Conservation (phyloP, 2,888 invertebrate genomes). For the Campoplex capitator region DNA sequence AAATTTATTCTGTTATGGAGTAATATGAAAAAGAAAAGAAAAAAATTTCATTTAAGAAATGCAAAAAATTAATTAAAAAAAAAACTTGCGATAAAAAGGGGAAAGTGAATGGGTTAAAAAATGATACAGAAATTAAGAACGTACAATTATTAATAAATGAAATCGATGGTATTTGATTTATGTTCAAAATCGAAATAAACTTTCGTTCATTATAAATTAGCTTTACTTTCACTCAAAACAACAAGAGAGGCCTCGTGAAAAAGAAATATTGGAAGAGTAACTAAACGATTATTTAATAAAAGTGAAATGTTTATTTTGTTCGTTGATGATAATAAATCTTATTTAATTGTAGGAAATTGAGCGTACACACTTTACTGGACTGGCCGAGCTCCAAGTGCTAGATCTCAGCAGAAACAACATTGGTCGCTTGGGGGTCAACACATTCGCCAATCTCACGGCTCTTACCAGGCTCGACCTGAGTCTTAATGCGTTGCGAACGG, state of each 20-base stretch:
- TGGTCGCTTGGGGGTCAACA: slow-evolving; percentile 92
- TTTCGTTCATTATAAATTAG: background rate
- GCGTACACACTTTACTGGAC: slow-evolving; percentile 89
- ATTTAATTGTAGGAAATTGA: slow-evolving; percentile 89
- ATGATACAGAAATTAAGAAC: background rate
- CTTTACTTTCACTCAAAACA: background rate
- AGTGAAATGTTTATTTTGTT: background rate
- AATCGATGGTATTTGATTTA: no score
- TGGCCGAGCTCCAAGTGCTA: slow-evolving; percentile 90
- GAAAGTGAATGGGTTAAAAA: background rate
- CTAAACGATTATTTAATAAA: background rate
- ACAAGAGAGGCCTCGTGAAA: background rate
- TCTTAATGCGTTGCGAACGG: slow-evolving; percentile 94
- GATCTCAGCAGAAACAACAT: slow-evolving; percentile 95
- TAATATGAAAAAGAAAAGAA: background rate
- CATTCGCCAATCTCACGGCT: slow-evolving; percentile 91
- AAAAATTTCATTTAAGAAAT: background rate
- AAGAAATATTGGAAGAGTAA: background rate
- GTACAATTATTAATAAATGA: no score
- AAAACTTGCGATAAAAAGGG: no score
- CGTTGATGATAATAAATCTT: background rate
- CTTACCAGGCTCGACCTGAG: slow-evolving; percentile 92
- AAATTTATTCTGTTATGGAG: background rate
- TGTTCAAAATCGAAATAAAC: background rate
- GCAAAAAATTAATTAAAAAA: no score